A percentile compares a stretch with the other conserved stretches of the same genome.
Conservation (phyloP, 2,888 invertebrate species). For the Embidobia sp. region DNA sequence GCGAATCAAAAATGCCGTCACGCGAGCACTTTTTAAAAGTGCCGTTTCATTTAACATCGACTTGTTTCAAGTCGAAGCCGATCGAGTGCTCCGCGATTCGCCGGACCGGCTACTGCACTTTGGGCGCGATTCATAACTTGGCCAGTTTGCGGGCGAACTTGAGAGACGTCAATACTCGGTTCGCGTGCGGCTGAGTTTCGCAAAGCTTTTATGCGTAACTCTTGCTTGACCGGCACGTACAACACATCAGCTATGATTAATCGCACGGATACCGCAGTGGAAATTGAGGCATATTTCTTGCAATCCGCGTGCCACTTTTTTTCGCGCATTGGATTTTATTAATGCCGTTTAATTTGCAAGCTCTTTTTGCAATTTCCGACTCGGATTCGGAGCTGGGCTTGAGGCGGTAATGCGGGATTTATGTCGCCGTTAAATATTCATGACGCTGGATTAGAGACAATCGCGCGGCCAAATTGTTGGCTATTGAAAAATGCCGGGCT, state of each 20-base stretch:
- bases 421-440: constrained; percentile 29
- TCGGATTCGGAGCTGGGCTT: too few relatives aligned
- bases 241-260: constrained; percentile 54
- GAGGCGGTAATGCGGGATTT: constrained; percentile 27
- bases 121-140: constrained; percentile 19
- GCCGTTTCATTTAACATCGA: too few relatives aligned
- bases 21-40: constrained; percentile 24
- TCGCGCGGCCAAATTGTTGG: neutral
- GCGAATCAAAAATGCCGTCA: constrained; percentile 37
- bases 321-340: constrained; percentile 3
- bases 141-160: constrained; percentile 46
- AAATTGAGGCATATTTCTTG: constrained; percentile 31
- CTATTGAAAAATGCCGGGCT: constrained; percentile 18
- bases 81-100: too few relatives aligned
- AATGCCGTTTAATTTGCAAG: constrained; percentile 8
- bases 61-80: too few relatives aligned
- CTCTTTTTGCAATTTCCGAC: neutral
- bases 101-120: too few relatives aligned
- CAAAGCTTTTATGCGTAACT: constrained; percentile 48
- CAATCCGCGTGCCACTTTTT: constrained; percentile 9
- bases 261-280: constrained; percentile 26
- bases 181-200: constrained; percentile 47
- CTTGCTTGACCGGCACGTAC: constrained; percentile 38
- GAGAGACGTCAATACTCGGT: constrained; percentile 56
- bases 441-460: constrained; percentile 11